Evolutionary conservation across 2,113 vertebrate species (phyloP), one percentile per base, ranked within the genome.

Genomic region (Bufo bufo): DNA sequence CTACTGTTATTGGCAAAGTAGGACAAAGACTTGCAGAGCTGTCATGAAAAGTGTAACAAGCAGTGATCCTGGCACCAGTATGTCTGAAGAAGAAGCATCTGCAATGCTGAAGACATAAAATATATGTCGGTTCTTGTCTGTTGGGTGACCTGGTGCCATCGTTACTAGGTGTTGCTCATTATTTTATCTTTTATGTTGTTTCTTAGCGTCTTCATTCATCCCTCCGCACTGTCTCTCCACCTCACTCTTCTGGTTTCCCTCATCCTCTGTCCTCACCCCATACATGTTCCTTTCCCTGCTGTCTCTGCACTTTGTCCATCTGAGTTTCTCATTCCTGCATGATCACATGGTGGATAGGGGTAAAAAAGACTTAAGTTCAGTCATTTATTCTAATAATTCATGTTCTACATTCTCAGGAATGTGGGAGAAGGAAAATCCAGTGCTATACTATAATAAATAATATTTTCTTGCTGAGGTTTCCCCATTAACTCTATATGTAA

Each of bases 341-440:
- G 56, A 17, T 82, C 77, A 56, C 75, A 79, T 79, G 33, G 77
- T 14, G 20, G n/a, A 56, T 33, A 33, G 77, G 59, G 77, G 52
- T 33, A 14, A 80, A 43, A 14, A 43, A 33, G 54, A 23, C 52
- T 80, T 14, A 58, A 13, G 77, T 80, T 59, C 78, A 80, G 23
- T 17, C 6, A 80, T 80, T 58, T 80, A 80, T 80, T 43, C 78
- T 45, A 59, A 80, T 33, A 59, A 58, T 59, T 23, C 50, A 59
- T 80, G 78, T 59, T 80, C 78, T 80, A n/a, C 16, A 9, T 79
- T 7, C 20, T 17, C 12, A 2, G 78, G 54, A 16, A 75, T 75
- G 72, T 74, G 47, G 17, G 50, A 10, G 72, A 75, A 11, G 33
- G 13, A 49, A 71, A 75, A 75, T 75, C 72, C 72, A 75, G 10